Base-by-base conservation (phyloP, 2,888 invertebrate genomes). In the Euphydryas editha region DNA sequence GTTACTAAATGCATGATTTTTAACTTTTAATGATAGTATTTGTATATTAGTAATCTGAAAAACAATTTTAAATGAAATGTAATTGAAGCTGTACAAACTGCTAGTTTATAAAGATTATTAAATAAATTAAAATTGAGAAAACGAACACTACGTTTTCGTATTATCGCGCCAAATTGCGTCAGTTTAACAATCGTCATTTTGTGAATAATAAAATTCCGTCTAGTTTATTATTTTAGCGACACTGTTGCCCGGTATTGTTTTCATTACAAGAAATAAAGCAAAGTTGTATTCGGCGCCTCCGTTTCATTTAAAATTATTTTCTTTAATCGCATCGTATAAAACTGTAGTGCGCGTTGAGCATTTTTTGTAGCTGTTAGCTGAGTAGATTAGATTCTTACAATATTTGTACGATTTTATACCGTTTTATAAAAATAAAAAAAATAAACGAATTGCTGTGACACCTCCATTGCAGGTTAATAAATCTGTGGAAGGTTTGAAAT, bases 401-500 rank as follows among this genome's bases (percentile, higher is more conserved):
- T 21, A 15, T 21, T 49, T 49, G 0, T 20, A 49, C 13, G 1
- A 11, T 7, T 2, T 30, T 8, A 1, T 8, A 30, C 1, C 30
- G 8, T 30, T 30, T 30, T 2, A 30, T 30, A 30, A 8, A 7
- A 30, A 30, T 7, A 7, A 30, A 30, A 5, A 8, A 7, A 30
- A 30, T 30, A 30, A 56, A 39, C 61, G 37, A 37, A 62, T 36
- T 37, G 37, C 17, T 24, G 37, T 37, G 20, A 62, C 56, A 62
- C 56, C 46, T 37, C 42, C 11, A 18, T 55, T 62, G 55, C 55
- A 30, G 55, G 36, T 37, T 62, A 62, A 47, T 57, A 62, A 62
- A 62, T 55, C 36, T 46, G 51, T 54, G 42, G 24, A 61, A 42
- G 17, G 36, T 60, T 54, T 60, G 60, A 60, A 60, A 60, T 49